Conservation (phyloP, 2,888 invertebrate genomes). For the Aricia artaxerxes region DNA sequence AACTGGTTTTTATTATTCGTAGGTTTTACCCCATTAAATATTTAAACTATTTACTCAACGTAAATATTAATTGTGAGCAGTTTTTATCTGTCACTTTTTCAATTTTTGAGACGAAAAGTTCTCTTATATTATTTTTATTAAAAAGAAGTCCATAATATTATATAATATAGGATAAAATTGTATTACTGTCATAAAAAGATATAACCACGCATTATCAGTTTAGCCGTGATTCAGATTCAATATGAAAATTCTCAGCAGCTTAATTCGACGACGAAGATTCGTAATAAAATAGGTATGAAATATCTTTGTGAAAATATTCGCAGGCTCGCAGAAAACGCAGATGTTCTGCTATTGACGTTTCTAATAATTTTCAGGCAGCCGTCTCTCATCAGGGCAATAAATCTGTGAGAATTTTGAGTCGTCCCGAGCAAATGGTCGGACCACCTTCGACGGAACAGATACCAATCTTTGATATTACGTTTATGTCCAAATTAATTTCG, state of each 20-base stretch:
- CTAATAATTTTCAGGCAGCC: slow-evolving; percentile 37
- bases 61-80: no score
- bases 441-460: slow-evolving; percentile 21
- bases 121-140: no score
- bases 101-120: no score
- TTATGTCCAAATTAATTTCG: slow-evolving; percentile 23
- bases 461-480: slow-evolving; percentile 16
- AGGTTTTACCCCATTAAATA: no score
- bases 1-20: no score
- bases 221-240: neutral
- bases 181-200: no score
- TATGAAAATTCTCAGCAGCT: neutral
- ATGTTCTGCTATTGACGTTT: slow-evolving; percentile 36
- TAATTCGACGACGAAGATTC: slow-evolving; percentile 1
- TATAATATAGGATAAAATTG: no score
- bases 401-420: slow-evolving; percentile 29
- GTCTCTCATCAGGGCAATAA: slow-evolving; percentile 31
- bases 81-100: no score
- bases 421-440: slow-evolving; percentile 24
- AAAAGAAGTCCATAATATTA: no score
- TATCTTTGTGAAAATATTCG: slow-evolving; percentile 24
- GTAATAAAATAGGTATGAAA: slow-evolving; percentile 13
- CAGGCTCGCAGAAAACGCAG: slow-evolving; percentile 26
- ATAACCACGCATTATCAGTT: neutral
- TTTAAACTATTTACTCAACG: no score